Percentiles rank a stretch among this genome's conserved stretches.
Conservation (phyloP, 1,140 invertebrate species). For the Conopomorpha cramerella region DNA sequence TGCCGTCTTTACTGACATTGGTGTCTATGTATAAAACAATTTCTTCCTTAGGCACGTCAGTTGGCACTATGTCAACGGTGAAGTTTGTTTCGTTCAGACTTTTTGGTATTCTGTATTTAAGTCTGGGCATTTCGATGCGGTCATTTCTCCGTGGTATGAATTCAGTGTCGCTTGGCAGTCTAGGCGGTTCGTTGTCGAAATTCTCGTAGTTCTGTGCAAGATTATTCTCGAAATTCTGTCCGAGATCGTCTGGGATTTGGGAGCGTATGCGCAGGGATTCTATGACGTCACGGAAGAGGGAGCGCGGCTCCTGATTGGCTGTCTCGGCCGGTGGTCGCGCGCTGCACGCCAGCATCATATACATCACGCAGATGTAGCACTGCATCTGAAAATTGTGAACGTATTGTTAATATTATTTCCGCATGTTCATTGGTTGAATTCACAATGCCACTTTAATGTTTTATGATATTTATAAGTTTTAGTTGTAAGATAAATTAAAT, state of each 20-base stretch:
- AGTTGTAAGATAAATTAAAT: no score
- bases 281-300: conserved; percentile 41
- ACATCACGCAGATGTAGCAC: conserved; percentile 44
- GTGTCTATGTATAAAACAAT: conserved; percentile 30
- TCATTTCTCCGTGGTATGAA: conserved; percentile 41
- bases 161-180: conserved; percentile 28
- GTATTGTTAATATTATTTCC: no score
- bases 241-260: conserved; percentile 28
- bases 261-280: conserved; percentile 34
- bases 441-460: no score
- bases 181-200: conserved; percentile 22
- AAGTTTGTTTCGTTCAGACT: conserved; percentile 16
- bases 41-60: conserved; percentile 22
- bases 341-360: conserved; percentile 34
- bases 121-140: conserved; percentile 41
- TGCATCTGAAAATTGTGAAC: conserved; percentile 51
- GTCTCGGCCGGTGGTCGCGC: no score
- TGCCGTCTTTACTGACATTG: conserved; percentile 8
- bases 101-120: conserved; percentile 42
- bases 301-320: conserved; percentile 22
- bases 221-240: conserved; percentile 35
- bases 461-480: no score
- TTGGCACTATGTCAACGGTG: no score
- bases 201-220: conserved; percentile 22
- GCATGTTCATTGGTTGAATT: no score